Conservation (phyloP, 2,888 invertebrate genomes). For the Pristionchus mayeri region DNA sequence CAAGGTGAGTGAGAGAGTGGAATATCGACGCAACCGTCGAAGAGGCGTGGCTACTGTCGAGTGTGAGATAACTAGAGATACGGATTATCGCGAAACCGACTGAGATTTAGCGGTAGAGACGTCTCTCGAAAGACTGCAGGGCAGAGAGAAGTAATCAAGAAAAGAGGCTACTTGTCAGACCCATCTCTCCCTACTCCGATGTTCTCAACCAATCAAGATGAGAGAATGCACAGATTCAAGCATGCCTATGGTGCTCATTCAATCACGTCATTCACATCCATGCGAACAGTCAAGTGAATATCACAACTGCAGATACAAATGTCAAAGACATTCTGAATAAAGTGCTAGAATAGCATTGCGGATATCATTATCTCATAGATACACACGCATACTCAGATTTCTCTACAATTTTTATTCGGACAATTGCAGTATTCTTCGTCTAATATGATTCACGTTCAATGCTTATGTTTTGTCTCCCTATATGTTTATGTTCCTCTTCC, state of each 20-base stretch:
- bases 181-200: conserved; percentile 15
- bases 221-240: neutral
- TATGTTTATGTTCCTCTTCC: conserved; percentile 10
- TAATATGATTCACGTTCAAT: neutral
- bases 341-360: no score
- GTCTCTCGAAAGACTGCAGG: neutral
- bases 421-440: no score
- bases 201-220: conserved; percentile 17
- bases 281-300: neutral
- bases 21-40: neutral
- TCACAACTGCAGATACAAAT: neutral
- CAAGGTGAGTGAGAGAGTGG: neutral
- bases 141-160: conserved; percentile 13
- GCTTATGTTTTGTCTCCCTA: neutral
- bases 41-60: conserved; percentile 19
- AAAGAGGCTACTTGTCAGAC: conserved; percentile 17
- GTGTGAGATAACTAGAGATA: conserved; percentile 3
- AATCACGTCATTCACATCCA: neutral
- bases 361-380: no score
- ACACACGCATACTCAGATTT: no score
- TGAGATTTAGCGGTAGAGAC: neutral
- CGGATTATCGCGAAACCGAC: neutral
- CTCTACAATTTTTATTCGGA: no score
- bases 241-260: no score
- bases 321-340: no score